A percentile compares a stretch with the other conserved stretches of the same genome.
These are phyloP conservation scores for Tetragonula carbonaria DNA, from an alignment of 2,888 invertebrate genomes.

Conservation along the genomic window DNA sequence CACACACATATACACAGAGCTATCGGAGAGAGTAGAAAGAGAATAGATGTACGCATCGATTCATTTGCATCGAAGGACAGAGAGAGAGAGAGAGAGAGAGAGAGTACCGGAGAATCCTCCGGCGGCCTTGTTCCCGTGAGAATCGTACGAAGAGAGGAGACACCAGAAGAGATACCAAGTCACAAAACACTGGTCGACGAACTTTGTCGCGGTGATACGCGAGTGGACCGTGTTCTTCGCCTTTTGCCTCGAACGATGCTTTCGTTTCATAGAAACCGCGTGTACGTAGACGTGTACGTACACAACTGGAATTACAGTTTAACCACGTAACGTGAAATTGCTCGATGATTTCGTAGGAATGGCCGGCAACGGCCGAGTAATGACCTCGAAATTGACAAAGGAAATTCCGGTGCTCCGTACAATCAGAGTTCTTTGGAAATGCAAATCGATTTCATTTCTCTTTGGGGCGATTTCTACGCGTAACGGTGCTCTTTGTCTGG, in stretches of 20 bases:
- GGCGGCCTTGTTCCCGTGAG: neutral
- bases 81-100: conserved; percentile 3
- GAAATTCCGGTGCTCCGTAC: conserved; percentile 33
- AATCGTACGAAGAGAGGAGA: neutral
- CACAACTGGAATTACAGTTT: neutral
- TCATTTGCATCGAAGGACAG: neutral
- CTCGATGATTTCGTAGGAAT: conserved; percentile 2
- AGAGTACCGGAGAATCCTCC: neutral
- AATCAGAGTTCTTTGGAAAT: conserved; percentile 54
- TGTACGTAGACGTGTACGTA: neutral
- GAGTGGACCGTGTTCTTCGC: neutral
- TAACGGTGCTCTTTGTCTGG: conserved; percentile 42
- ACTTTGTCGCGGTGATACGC: neutral
- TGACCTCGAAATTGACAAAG: conserved; percentile 48
- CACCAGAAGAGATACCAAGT: neutral
- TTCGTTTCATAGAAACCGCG: neutral
- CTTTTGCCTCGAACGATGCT: neutral
- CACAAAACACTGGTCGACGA: neutral
- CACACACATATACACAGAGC: too few relatives aligned
- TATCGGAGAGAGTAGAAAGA: neutral
- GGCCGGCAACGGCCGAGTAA: conserved; percentile 23
- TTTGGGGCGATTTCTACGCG: conserved; percentile 38
- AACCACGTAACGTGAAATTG: neutral
- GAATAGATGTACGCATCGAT: neutral
- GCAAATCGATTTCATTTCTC: conserved; percentile 62